Percentiles rank a stretch among this genome's conserved stretches.
Evolutionary conservation across 2,113 vertebrate species (phyloP).

Genomic region (Dendropsophus ebraccatus): DNA sequence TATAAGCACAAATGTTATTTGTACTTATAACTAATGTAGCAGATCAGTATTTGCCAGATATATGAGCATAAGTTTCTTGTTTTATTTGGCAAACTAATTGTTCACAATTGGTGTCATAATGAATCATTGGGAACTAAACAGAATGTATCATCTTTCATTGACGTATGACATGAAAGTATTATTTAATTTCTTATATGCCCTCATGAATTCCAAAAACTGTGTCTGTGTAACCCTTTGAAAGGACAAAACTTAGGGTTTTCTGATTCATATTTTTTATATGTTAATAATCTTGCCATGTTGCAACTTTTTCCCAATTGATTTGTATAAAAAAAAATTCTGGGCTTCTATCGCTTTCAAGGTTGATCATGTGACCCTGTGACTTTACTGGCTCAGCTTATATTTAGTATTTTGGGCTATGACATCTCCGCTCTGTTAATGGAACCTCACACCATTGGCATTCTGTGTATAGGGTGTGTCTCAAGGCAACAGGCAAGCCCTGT

Average conservation of each 20-base stretch:
- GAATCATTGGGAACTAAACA: slow-evolving; percentile 26
- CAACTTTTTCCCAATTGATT: too few relatives aligned
- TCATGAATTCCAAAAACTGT: slow-evolving; percentile 8
- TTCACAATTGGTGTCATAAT: not conserved
- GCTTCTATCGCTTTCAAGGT: too few relatives aligned
- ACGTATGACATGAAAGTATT: not conserved
- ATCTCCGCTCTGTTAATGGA: too few relatives aligned
- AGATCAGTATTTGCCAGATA: slow-evolving; percentile 12
- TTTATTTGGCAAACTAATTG: not conserved
- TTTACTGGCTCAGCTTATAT: too few relatives aligned
- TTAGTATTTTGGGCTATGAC: too few relatives aligned
- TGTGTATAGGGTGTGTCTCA: too few relatives aligned
- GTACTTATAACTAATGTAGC: not conserved
- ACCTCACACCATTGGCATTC: too few relatives aligned
- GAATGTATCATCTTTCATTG: slow-evolving; percentile 16
- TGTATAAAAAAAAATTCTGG: too few relatives aligned
- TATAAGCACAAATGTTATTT: not conserved
- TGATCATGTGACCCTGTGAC: too few relatives aligned
- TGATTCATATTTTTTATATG: too few relatives aligned
- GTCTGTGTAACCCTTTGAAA: not conserved
- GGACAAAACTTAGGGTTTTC: not conserved
- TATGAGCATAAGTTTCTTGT: slow-evolving; percentile 15
- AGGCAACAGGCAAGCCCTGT: too few relatives aligned
- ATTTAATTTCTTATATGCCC: slow-evolving; percentile 10
- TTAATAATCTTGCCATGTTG: too few relatives aligned